Evolutionary conservation across 2,888 invertebrate species (phyloP), one percentile per base, ranked within the genome.

Genomic region (Agrenia bidenticulata): DNA sequence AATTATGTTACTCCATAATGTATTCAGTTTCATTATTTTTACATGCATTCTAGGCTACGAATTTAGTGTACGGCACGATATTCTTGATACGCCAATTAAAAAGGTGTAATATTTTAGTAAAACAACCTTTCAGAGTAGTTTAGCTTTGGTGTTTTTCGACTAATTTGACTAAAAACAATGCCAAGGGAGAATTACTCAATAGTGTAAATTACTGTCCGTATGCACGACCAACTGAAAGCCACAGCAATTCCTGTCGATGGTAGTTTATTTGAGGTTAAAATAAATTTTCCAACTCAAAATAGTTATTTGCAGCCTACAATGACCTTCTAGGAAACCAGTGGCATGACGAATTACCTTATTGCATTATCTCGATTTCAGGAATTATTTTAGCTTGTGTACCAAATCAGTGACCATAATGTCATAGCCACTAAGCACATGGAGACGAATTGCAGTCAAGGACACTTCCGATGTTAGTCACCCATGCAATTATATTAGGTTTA

Each of bases 401-500:
- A 45, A 45, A 45, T 45, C 45, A 45, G 17, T 45, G 45, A 45
- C 45, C 45, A 45, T 45, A 45, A 45, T 45, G 45, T 17, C 45
- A 45, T 45, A 45, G 45, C 19, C 45, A 45, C 45, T 45, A 19
- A 45, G 45, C 45, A 54, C 32, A 56, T 7, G 56, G 37, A 17
- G 51, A 23, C 51, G 23, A 63, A 61, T 56, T 55, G 54, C 27
- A 49, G 63, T 45, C 63, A 63, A 63, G 63, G 63, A 32, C 49
- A 56, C 50, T 63, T 63, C 63, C 63, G 63, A 61, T 61, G 15
- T 26, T 26, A 32, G n/a, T n/a, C n/a, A n/a, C n/a, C n/a, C n/a
- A n/a, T n/a, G n/a, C n/a, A n/a, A n/a, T n/a, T n/a, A n/a, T n/a
- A n/a, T n/a, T n/a, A n/a, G n/a, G n/a, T n/a, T n/a, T n/a, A n/a